Evolutionary conservation across 2,113 vertebrate genomes (phyloP), one percentile per base, ranked within the genome.

Genomic region (Phalacrocorax aristotelis): DNA sequence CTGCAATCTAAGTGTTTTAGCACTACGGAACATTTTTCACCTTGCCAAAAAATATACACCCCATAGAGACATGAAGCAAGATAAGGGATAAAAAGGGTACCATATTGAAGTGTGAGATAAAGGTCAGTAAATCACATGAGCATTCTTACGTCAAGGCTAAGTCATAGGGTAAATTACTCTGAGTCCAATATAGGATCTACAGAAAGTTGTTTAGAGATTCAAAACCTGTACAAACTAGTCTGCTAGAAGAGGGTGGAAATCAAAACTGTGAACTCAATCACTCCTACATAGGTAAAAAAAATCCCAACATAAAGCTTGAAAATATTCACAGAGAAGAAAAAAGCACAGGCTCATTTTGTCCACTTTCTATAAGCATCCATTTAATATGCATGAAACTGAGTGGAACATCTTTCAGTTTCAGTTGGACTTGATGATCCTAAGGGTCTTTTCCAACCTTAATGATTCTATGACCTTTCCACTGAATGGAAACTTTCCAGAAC

Each of bases 101-200:
- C 2, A 5, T 44, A 30, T 14, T 64, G 81, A 94, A 57, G 52
- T 57, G n/a, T 0, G 6, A 95, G 51, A 78, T 62, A 95, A 95
- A 95, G 92, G 92, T 96, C 95, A 95, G 89, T 55, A 96, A 88
- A 88, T 74, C 95, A 84, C 84, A 94, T 5, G n/a, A 83, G 82
- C 48, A 61, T 82, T 83, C 78, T 70, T 38, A 65, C 85, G 92
- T 95, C 91, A 93, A 89, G 79, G 27, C 60, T 77, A 48, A 96
- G 69, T 93, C 91, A 82, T 52, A 23, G 52, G 69, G 70, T 71
- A 94, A 87, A 93, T 89, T 90, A 95, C 72, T 72, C 51, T 11
- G 22, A 91, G 27, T 57, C 46, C 58, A 51, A 65, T 1, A 4
- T 9, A 89, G 36, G 11, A 81, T 26, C 72, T 71, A n/a, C 65